Base-by-base conservation (phyloP, 1,140 invertebrate species). In the Artemia franciscana region DNA sequence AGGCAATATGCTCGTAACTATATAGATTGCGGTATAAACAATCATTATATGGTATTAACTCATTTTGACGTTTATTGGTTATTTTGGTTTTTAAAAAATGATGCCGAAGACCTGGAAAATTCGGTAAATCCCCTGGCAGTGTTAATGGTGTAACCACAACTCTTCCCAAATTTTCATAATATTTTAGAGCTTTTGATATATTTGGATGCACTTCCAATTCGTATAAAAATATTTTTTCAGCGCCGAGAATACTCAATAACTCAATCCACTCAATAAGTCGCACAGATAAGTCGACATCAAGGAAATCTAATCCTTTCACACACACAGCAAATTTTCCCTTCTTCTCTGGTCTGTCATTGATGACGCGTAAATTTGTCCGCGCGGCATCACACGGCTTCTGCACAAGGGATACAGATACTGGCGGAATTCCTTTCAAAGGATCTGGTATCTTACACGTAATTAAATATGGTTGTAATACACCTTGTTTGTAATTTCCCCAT, bases 31-130 rank as follows among this genome's bases (percentile, higher is more conserved):
- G 85, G 74, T 96, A 95, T 4, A 96, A 77, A 69, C 92, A 96
- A 71, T 96, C 92, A 73, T 96, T 96, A 76, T 95, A 95, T 0
- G 92, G 91, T 67, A 96, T 92, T 30, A 96, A 77, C 72, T 96
- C 91, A 72, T 94, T 92, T 69, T 94, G 88, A 9, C 91, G 75
- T 71, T 95, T 95, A 72, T 91, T 82, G 69, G 86, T 92, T 2
- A 85, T 62, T 66, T 88, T 89, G 70, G 88, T 88, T 57, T 85
- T 86, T 4, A 93, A 76, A 68, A 91, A 93, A 71, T 89, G 78
- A 71, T 92, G 88, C 69, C 90, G 84, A 60, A 92, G 83, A 0
- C 83, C 82, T 0, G 86, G 88, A 5, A 88, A 79, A 69, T 94
- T 95, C 0, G 91, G 90, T 69, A 91, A 87, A 0, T 88, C 86